These are phyloP conservation scores for Cyphomyrus plagiostoma DNA, from an alignment of 2,113 vertebrate species.

Conservation along the genomic window DNA sequence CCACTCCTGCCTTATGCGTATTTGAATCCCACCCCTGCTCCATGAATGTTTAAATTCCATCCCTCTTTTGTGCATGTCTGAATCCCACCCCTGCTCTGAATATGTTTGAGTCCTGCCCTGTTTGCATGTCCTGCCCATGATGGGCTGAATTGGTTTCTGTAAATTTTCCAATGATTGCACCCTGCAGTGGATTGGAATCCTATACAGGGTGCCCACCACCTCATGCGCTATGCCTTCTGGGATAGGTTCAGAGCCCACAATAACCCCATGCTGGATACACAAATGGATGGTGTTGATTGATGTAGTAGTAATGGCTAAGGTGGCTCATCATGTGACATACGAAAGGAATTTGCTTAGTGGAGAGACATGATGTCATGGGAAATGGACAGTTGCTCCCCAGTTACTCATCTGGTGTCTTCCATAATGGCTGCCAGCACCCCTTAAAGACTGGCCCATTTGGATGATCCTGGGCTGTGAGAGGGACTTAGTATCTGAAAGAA, in stretches of 20 bases:
- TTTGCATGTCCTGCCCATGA: background rate
- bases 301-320: background rate
- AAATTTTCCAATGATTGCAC: background rate
- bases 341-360: constrained; percentile 28
- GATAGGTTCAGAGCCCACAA: background rate
- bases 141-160: background rate
- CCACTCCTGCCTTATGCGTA: background rate
- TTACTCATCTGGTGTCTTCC: constrained; percentile 29
- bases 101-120: background rate
- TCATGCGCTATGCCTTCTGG: background rate
- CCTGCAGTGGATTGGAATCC: background rate
- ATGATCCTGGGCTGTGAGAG: constrained; percentile 2
- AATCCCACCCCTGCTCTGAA: background rate
- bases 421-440: constrained; percentile 25
- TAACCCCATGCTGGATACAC: background rate
- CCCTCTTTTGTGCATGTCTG: background rate
- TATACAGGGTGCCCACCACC: background rate
- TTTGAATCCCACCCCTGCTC: no score
- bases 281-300: background rate
- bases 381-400: constrained; percentile 25
- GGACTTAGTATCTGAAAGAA: background rate
- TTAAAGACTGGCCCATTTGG: background rate
- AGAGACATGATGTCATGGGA: constrained; percentile 30
- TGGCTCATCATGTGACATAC: constrained; percentile 18
- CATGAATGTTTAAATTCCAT: background rate